These are phyloP conservation scores for Philonicus albiceps DNA, from an alignment of 2,888 invertebrate genomes.

Conservation along the genomic window DNA sequence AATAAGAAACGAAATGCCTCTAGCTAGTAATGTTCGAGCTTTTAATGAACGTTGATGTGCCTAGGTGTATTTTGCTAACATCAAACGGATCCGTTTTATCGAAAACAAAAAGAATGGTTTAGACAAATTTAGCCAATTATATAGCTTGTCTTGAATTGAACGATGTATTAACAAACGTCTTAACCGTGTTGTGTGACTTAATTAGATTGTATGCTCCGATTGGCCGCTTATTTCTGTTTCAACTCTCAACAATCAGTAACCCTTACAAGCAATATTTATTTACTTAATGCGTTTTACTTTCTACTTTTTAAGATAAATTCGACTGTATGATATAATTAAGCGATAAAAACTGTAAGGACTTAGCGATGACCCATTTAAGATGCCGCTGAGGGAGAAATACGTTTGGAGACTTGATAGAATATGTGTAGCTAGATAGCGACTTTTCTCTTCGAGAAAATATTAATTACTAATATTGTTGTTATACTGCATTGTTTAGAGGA, in stretches of 20 bases:
- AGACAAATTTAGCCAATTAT: neutral
- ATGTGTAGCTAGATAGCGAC: neutral
- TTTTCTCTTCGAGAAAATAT: neutral
- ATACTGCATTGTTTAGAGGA: neutral
- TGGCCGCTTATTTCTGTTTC: neutral
- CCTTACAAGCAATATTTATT: slow-evolving; percentile 2
- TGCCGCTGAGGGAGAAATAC: neutral
- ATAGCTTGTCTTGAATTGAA: neutral
- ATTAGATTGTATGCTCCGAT: neutral
- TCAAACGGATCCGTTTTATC: neutral
- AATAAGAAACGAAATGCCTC: neutral
- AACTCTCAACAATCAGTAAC: neutral
- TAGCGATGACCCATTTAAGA: neutral
- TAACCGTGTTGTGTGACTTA: neutral
- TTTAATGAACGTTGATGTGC: neutral
- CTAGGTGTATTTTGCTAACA: neutral
- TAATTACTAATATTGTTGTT: neutral
- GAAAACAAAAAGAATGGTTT: neutral
- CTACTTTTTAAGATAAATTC: slow-evolving; percentile 29
- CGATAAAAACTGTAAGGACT: neutral
- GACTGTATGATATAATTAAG: slow-evolving; percentile 18
- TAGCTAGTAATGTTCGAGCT: neutral
- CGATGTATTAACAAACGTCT: neutral
- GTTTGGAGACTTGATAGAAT: slow-evolving; percentile 29
- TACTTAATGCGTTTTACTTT: slow-evolving; percentile 3